A percentile compares a stretch with the other conserved stretches of the same genome.
Conservation (phyloP, 2,888 invertebrate genomes). For the Metalampra italica region DNA sequence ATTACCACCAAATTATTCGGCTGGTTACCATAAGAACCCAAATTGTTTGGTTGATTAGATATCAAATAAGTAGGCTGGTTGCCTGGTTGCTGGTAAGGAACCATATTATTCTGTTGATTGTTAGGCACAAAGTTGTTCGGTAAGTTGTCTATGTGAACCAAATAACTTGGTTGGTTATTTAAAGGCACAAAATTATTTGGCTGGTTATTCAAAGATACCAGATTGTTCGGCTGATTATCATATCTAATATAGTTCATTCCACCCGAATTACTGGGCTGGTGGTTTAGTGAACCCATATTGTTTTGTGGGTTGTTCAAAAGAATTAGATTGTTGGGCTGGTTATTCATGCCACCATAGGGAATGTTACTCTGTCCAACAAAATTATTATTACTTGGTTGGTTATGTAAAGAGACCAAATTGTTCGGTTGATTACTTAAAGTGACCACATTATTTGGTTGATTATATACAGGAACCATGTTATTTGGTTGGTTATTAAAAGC, state of each 20-base stretch:
- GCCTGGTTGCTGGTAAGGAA: too few relatives aligned
- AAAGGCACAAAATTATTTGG: constrained; percentile 1
- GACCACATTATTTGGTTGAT: background rate
- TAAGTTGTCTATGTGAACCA: background rate
- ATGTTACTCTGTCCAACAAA: too few relatives aligned
- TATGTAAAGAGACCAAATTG: background rate
- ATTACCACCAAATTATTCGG: background rate
- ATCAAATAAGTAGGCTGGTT: constrained; percentile 1
- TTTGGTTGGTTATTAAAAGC: background rate
- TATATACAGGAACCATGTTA: background rate
- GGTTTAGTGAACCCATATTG: background rate
- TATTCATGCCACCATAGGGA: background rate
- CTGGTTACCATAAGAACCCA: background rate
- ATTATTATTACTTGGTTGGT: background rate
- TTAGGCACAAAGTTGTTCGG: background rate
- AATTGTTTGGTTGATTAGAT: background rate
- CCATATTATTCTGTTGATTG: background rate
- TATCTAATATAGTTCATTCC: background rate
- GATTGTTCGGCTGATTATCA: background rate
- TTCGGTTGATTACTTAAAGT: background rate
- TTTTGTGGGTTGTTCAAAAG: background rate
- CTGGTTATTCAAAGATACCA: background rate
- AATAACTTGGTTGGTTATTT: constrained; percentile 2
- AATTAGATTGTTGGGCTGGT: background rate
- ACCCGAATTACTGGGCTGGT: background rate